Evolutionary conservation across 2,113 vertebrate species (phyloP).

Genomic region (Oncorhynchus kisutch): DNA sequence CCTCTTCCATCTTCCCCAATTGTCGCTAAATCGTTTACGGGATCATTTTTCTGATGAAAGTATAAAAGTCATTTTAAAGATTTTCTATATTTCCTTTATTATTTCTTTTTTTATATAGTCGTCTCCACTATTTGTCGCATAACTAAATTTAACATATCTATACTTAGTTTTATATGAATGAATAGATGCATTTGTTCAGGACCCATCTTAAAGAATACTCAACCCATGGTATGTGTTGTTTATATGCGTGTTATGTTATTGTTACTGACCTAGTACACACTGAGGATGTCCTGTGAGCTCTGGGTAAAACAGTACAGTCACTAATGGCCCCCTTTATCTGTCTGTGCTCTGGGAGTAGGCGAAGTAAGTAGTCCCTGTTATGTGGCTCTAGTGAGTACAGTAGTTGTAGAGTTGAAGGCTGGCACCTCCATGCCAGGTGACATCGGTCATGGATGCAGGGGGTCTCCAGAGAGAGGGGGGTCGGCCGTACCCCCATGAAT

Average conservation of each 20-base stretch:
- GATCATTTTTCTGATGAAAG: slow-evolving; percentile 84
- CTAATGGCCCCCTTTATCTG: neutral
- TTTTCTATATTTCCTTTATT: slow-evolving; percentile 55
- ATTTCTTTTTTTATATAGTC: slow-evolving; percentile 46
- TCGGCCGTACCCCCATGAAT: slow-evolving; percentile 1
- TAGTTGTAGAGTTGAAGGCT: neutral
- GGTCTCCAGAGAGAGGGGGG: slow-evolving; percentile 58
- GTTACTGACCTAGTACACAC: neutral
- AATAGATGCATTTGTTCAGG: neutral
- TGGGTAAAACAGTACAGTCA: neutral
- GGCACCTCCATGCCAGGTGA: neutral
- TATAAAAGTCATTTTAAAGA: slow-evolving; percentile 76
- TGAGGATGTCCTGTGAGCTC: neutral
- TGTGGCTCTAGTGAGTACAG: neutral
- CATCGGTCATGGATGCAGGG: slow-evolving; percentile 5
- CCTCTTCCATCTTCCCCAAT: slow-evolving; percentile 75
- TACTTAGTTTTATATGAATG: slow-evolving; percentile 28
- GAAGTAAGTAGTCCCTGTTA: neutral
- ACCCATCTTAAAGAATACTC: neutral
- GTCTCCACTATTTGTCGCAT: slow-evolving; percentile 52
- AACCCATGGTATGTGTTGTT: neutral
- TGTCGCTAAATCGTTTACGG: slow-evolving; percentile 76
- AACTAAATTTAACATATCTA: neutral
- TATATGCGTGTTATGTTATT: neutral
- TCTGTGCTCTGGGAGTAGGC: neutral